Percentiles rank a stretch among this genome's conserved stretches.
phyloP scores from a whole-genome alignment of 2,113 vertebrate genomes.

The Chrysemys picta region DNA sequence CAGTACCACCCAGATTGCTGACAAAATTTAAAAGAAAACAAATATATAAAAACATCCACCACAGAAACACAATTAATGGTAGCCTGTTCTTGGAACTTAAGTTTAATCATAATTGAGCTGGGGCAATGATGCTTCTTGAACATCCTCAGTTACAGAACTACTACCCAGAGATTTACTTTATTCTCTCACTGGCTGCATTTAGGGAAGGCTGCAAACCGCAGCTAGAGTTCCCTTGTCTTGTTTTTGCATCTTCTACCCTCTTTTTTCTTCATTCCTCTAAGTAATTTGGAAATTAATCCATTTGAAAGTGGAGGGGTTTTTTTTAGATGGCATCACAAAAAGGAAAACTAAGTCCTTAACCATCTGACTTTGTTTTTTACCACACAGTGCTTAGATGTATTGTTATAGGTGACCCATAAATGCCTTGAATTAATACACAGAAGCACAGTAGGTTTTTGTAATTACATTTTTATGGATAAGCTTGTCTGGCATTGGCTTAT shows the following conservation, averaged over 20 bases:
- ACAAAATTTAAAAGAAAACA: neutral
- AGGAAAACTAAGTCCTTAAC: neutral
- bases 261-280: neutral
- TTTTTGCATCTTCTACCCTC: neutral
- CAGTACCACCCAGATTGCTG: neutral
- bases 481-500: neutral
- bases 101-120: neutral
- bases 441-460: neutral
- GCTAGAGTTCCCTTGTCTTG: neutral
- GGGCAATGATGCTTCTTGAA: neutral
- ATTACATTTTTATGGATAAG: constrained; percentile 28
- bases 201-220: neutral
- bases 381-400: neutral
- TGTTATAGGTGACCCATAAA: neutral
- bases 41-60: neutral
- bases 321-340: neutral
- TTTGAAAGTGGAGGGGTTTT: neutral
- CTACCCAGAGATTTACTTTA: neutral
- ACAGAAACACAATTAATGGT: neutral
- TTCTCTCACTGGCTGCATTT: neutral
- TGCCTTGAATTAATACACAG: neutral
- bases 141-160: neutral
- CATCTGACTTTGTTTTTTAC: neutral
- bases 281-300: neutral
- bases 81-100: neutral